Base-by-base conservation (phyloP, 1,140 invertebrate species). In the Neodiprion virginianus region DNA sequence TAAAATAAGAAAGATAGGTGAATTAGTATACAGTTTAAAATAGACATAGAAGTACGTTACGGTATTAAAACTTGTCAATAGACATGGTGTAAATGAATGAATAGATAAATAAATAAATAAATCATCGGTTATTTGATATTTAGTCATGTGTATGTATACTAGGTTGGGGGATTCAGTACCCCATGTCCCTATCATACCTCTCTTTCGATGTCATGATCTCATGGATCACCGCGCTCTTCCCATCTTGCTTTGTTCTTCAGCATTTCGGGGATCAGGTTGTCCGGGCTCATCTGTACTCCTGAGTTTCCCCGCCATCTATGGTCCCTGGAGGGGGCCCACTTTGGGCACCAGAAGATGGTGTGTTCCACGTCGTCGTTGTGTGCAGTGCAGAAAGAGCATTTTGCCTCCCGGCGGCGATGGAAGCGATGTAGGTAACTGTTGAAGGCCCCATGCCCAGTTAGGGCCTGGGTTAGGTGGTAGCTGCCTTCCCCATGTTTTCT, bases 361-460 rank as follows among this genome's bases (percentile, higher is more conserved):
- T 80, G 79, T 28, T 76, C 61, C n/a, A 76, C 75, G n/a, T 71
- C 67, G 65, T 81, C 78, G 5, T 23, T 40, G 9, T 72, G 72
- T 23, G 72, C 69, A 1, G 48, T 70, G 67, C 72, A 75, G n/a
- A 74, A 69, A 0, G 61, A n/a, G 73, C 77, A 82, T 14, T 11
- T 48, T 1, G 28, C 23, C 53, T 8, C 71, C 1, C 66, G 61
- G 8, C 48, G 49, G 72, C 75, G 73, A 28, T 73, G 67, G 5
- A 77, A 53, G 8, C 76, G 66, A 12, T 77, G 17, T 10, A 75
- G 69, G 71, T 78, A 80, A n/a, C 17, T 50, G 65, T 74, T 72
- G 50, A 79, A 80, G 28, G 61, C 75, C 3, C 78, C 76, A 67
- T 81, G 80, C 47, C 75, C 78, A 1, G 74, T 77, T 10, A 80